A percentile compares a stretch with the other conserved stretches of the same genome.
Conservation (phyloP, 2,888 invertebrate genomes). For the Eurois occulta region DNA sequence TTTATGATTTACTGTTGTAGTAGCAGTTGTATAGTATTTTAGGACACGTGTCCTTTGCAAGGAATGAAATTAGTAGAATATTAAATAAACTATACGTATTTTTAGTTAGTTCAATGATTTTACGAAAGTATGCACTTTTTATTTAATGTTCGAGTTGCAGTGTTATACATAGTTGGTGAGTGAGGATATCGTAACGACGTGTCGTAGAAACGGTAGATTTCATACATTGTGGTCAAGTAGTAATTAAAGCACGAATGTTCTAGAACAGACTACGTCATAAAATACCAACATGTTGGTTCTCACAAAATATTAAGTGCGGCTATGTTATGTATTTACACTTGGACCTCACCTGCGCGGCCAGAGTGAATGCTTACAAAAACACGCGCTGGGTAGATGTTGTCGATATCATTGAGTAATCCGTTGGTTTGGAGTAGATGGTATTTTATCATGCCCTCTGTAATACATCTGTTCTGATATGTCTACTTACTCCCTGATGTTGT, state of each 20-base stretch:
- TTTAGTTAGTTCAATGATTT: slow-evolving; percentile 45
- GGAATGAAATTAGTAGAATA: slow-evolving; percentile 29
- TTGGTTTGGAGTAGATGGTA: not conserved
- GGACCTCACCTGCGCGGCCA: slow-evolving; percentile 21
- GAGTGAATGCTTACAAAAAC: slow-evolving; percentile 34
- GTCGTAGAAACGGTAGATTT: slow-evolving; percentile 29
- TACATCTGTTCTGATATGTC: not conserved
- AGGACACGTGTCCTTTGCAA: not conserved
- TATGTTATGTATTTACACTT: slow-evolving; percentile 47
- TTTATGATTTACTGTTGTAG: slow-evolving; percentile 11
- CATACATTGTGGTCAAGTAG: slow-evolving; percentile 4
- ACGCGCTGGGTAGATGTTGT: not conserved
- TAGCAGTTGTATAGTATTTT: slow-evolving; percentile 17
- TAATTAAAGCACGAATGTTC: slow-evolving; percentile 8
- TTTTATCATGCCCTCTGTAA: not conserved
- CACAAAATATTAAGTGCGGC: slow-evolving; percentile 12
- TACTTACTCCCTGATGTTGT: not conserved
- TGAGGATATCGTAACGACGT: not conserved
- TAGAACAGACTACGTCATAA: not conserved
- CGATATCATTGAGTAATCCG: not conserved
- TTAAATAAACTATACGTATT: slow-evolving; percentile 30
- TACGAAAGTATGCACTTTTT: slow-evolving; percentile 48
- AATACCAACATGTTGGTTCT: slow-evolving; percentile 6
- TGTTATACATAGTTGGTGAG: slow-evolving; percentile 12
- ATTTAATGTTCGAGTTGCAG: slow-evolving; percentile 26